These are phyloP conservation scores for Hormiphora californensis DNA, from an alignment of 37 sponge, comb jelly and placozoan species.

Conservation along the genomic window DNA sequence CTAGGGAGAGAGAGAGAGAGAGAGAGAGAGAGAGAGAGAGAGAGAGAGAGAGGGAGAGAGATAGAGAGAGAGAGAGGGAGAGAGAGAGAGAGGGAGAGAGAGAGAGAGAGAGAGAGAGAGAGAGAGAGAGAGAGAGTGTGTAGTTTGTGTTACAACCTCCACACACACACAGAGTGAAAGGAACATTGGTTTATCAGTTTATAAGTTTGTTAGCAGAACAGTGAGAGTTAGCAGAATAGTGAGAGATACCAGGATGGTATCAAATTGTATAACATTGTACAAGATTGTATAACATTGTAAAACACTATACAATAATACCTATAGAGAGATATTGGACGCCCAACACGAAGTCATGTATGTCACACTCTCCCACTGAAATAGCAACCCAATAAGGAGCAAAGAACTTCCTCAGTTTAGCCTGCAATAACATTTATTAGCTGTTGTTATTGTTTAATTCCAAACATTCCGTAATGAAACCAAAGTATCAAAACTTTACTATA, in stretches of 20 bases:
- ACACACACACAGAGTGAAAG: no score
- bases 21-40: no score
- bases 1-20: neutral
- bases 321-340: conserved; percentile 48
- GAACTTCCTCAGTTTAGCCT: conserved; percentile 38
- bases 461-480: neutral
- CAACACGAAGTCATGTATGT: neutral
- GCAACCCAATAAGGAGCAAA: conserved; percentile 23
- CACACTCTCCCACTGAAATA: neutral
- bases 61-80: no score
- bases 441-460: neutral
- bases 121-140: no score
- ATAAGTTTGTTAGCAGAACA: no score
- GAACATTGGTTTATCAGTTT: no score
- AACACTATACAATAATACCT: neutral
- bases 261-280: neutral
- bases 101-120: no score
- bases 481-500: neutral
- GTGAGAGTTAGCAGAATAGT: no score
- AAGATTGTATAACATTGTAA: neutral
- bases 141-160: no score
- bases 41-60: no score
- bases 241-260: no score
- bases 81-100: no score
- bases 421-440: neutral